A percentile compares a stretch with the other conserved stretches of the same genome.
These are phyloP conservation scores for Oscheius myriophilus DNA, from an alignment of 2,888 invertebrate genomes.

Conservation along the genomic window DNA sequence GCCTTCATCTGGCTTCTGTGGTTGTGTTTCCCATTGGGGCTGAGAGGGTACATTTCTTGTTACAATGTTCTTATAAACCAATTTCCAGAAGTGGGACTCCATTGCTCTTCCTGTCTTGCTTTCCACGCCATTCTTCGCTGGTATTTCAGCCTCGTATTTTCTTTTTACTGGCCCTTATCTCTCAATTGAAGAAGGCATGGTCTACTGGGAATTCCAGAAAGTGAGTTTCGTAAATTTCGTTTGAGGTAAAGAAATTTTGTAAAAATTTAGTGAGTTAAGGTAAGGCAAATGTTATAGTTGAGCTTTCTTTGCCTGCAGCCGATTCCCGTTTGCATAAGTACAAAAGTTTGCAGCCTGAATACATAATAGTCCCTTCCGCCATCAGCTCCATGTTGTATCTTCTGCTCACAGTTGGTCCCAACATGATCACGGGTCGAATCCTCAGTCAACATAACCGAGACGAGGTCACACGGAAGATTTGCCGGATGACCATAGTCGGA, in stretches of 20 bases:
- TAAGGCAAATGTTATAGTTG: no score
- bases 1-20: slow-evolving; percentile 1
- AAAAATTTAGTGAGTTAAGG: no score
- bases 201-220: slow-evolving; percentile 15
- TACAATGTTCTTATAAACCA: no score
- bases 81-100: slow-evolving; percentile 5
- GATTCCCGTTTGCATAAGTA: no score
- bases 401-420: not conserved
- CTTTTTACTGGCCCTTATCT: slow-evolving; percentile 1
- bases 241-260: no score
- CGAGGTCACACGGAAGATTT: slow-evolving; percentile 4
- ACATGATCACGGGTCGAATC: slow-evolving; percentile 1
- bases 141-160: not conserved
- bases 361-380: not conserved
- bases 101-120: slow-evolving; percentile 3
- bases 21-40: slow-evolving; percentile 8
- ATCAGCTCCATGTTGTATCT: slow-evolving; percentile 7
- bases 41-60: slow-evolving; percentile 9
- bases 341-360: slow-evolving; percentile 14
- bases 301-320: no score
- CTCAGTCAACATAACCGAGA: slow-evolving; percentile 7
- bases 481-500: slow-evolving; percentile 1
- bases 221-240: not conserved
- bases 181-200: not conserved
- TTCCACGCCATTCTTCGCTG: slow-evolving; percentile 3